Percentiles rank a stretch among this genome's conserved stretches.
Evolutionary conservation across 1,140 invertebrate species (phyloP).

Genomic region (Micrasema longulum): DNA sequence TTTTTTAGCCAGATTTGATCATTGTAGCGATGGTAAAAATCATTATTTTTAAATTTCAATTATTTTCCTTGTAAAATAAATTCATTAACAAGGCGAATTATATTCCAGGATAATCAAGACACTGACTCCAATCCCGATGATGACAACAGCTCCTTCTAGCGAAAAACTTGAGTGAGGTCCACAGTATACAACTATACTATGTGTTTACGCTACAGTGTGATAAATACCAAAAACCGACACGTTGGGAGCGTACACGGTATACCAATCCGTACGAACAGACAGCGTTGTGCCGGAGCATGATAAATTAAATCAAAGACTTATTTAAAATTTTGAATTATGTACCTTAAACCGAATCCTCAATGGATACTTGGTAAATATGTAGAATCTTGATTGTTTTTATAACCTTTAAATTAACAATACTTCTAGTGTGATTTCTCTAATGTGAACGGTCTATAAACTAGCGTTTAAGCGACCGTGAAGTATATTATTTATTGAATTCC

Average conservation of each 20-base stretch:
- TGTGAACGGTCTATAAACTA: too few species aligned
- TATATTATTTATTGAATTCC: too few species aligned
- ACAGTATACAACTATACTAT: background rate
- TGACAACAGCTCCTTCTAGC: slow-evolving; percentile 47
- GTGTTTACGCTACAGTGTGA: slow-evolving; percentile 7
- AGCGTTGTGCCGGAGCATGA: background rate
- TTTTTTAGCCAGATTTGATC: too few species aligned
- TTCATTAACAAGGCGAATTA: too few species aligned
- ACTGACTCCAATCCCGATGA: slow-evolving; percentile 49
- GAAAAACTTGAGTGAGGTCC: background rate
- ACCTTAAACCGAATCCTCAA: slow-evolving; percentile 4
- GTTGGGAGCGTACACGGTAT: background rate
- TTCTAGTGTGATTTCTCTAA: too few species aligned
- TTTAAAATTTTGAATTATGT: slow-evolving; percentile 17
- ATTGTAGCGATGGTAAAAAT: too few species aligned
- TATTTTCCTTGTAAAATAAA: too few species aligned
- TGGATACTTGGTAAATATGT: too few species aligned
- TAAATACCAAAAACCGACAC: slow-evolving; percentile 14
- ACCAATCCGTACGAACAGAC: too few species aligned
- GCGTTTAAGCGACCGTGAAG: too few species aligned
- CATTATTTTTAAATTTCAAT: too few species aligned
- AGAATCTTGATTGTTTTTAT: background rate
- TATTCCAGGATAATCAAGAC: slow-evolving; percentile 49
- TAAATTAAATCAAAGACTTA: slow-evolving; percentile 25
- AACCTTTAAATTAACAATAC: too few species aligned